Conservation (phyloP, 2,113 vertebrate species). For the Vanacampus margaritifer region DNA sequence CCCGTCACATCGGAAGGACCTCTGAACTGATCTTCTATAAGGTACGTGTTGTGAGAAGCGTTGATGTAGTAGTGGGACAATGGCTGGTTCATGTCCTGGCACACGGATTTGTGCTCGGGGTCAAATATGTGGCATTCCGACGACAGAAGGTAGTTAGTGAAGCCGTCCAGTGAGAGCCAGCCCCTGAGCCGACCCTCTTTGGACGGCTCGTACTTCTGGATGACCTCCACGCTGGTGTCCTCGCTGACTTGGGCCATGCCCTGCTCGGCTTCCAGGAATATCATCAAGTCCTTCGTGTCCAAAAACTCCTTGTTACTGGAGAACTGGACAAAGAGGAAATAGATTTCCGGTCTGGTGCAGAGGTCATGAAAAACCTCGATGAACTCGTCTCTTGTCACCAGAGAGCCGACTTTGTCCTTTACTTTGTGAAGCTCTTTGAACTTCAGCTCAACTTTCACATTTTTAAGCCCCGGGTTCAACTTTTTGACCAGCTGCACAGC, state of each 20-base stretch:
- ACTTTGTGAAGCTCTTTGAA: constrained; percentile 96
- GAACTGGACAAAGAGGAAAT: constrained; percentile 98
- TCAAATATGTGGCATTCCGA: constrained; percentile 96
- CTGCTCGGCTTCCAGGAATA: constrained; percentile 97
- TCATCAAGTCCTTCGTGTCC: constrained; percentile 97
- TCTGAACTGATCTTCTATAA: constrained; percentile 97
- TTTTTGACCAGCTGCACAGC: constrained; percentile 92
- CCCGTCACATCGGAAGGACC: constrained; percentile 98
- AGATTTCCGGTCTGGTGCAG: constrained; percentile 97
- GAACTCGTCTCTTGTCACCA: constrained; percentile 91
- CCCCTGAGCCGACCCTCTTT: constrained; percentile 88
- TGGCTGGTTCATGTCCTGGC: constrained; percentile 96
- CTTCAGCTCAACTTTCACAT: constrained; percentile 91
- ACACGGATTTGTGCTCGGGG: constrained; percentile 92
- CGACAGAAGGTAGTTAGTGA: constrained; percentile 96
- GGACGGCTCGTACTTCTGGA: constrained; percentile 90
- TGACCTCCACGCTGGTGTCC: constrained; percentile 90
- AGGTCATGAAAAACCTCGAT: constrained; percentile 98
- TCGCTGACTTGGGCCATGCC: constrained; percentile 94
- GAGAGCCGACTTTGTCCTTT: constrained; percentile 81
- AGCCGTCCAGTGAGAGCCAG: constrained; percentile 94
- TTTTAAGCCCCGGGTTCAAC: constrained; percentile 91
- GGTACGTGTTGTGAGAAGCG: constrained; percentile 94
- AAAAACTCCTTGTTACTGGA: constrained; percentile 99
- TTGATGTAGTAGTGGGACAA: constrained; percentile 98